Base-by-base conservation (phyloP, 2,797 vertebrate genomes). In the Momotus momota region DNA sequence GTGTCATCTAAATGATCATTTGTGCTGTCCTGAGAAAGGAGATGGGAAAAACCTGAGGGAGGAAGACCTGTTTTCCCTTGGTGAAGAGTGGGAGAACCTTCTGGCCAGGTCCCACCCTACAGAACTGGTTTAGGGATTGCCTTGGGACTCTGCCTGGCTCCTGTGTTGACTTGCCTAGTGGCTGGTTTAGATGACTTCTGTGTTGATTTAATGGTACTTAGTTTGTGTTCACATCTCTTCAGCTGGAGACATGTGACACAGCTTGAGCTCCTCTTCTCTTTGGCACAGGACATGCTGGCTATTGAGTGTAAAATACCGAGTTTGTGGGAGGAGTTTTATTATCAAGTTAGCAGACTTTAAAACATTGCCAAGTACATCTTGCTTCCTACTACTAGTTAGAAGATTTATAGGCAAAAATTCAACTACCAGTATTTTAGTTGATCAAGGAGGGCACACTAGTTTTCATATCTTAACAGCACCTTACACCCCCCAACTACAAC, bases 11-110 rank as follows among this genome's bases (percentile, higher is more conserved):
- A 54, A 73, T 11, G 3, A 5, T 61, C 3, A 15, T 33, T 85
- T 2, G 2, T 0, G 0, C 7, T 79, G 11, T 61, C 26, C 20
- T 72, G 61, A 20, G 40, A 81, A 58, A 4, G 2, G 3, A 41
- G 16, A 12, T 62, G 15, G 20, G 41, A 77, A 88, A 41, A 25
- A 2, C 6, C 7, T 38, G 33, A 38, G n/a, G 22, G 27, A 73
- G 8, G 41, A 78, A 80, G 51, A 41, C 10, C 7, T 66, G 14
- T 41, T 29, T 72, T 62, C 3, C 6, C 9, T 6, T 5, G 33
- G 21, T 49, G 61, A 70, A 81, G 12, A 0, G 1, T 18, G 16
- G 5, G 12, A 35, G 3, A 38, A 38, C 3, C 2, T 43, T 67
- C 29, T 67, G 60, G 14, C 5, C 10, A 14, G 16, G 15, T 77